These are phyloP conservation scores for Arnoldichthys spilopterus DNA, from an alignment of 2,797 vertebrate species.

Conservation along the genomic window DNA sequence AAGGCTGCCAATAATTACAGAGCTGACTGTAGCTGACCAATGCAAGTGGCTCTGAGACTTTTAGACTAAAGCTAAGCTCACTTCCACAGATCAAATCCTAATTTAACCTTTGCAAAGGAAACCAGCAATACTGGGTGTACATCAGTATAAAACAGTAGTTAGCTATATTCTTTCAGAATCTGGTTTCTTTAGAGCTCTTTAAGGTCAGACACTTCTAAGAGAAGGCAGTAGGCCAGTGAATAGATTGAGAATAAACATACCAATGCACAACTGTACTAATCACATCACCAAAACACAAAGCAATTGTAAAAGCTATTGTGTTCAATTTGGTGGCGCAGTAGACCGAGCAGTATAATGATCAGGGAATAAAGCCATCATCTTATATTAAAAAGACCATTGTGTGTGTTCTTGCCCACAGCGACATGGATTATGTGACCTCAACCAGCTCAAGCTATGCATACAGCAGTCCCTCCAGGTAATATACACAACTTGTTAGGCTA, in stretches of 20 bases:
- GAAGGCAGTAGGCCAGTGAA: not conserved
- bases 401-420: conserved; percentile 52
- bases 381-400: conserved; percentile 10
- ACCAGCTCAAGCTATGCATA: conserved; percentile 66
- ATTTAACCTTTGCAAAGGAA: not conserved
- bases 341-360: conserved; percentile 6
- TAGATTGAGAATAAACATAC: conserved; percentile 20
- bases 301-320: conserved; percentile 16
- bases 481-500: not conserved
- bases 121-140: not conserved
- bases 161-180: not conserved
- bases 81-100: not conserved
- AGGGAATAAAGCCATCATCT: conserved; percentile 13
- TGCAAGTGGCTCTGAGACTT: too few relatives aligned
- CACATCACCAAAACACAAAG: conserved; percentile 26
- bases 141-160: not conserved
- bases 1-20: too few relatives aligned
- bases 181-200: not conserved
- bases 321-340: conserved; percentile 31
- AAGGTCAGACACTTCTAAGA: not conserved
- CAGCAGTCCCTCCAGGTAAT: conserved; percentile 73
- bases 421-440: conserved; percentile 66
- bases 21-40: too few relatives aligned
- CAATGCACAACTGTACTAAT: conserved; percentile 22
- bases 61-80: not conserved